Conservation (phyloP, 30 jellyfish, hydroid and myxozoan species). For the Hydractinia echinata region DNA sequence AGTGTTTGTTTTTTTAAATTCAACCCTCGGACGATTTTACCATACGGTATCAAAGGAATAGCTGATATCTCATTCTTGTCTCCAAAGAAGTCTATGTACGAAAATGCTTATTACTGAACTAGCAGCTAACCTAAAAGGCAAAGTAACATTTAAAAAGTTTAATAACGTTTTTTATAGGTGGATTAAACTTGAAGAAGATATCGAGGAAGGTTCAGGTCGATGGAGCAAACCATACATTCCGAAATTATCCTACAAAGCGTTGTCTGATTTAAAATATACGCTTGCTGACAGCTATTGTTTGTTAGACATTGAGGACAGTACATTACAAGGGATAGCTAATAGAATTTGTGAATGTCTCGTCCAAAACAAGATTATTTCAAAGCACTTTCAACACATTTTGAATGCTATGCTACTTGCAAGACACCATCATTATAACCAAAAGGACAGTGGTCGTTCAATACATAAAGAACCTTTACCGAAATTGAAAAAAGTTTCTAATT, state of each 20-base stretch:
- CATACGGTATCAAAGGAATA: not conserved
- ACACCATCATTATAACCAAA: conserved; percentile 47
- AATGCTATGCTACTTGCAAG: conserved; percentile 34
- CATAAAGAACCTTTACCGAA: conserved; percentile 19
- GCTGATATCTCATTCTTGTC: not conserved
- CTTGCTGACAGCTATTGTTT: conserved; percentile 30
- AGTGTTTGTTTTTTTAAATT: too few species aligned
- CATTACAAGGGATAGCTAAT: conserved; percentile 26
- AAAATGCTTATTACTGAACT: not conserved
- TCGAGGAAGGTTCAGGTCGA: conserved; percentile 53
- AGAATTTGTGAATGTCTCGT: conserved; percentile 30
- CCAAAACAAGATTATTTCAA: conserved; percentile 5
- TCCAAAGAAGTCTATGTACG: not conserved
- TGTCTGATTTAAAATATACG: conserved; percentile 42
- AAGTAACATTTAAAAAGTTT: not conserved
- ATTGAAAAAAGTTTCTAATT: not conserved
- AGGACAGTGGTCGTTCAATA: conserved; percentile 2
- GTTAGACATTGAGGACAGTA: conserved; percentile 37
- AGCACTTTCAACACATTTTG: not conserved
- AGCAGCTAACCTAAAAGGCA: not conserved
- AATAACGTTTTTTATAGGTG: conserved; percentile 25
- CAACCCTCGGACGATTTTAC: too few species aligned
- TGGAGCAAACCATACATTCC: conserved; percentile 80
- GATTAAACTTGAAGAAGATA: conserved; percentile 81
- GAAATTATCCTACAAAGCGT: conserved; percentile 43